These are phyloP conservation scores for Conchocele bisecta DNA, from an alignment of 2,888 invertebrate genomes.

Conservation along the genomic window DNA sequence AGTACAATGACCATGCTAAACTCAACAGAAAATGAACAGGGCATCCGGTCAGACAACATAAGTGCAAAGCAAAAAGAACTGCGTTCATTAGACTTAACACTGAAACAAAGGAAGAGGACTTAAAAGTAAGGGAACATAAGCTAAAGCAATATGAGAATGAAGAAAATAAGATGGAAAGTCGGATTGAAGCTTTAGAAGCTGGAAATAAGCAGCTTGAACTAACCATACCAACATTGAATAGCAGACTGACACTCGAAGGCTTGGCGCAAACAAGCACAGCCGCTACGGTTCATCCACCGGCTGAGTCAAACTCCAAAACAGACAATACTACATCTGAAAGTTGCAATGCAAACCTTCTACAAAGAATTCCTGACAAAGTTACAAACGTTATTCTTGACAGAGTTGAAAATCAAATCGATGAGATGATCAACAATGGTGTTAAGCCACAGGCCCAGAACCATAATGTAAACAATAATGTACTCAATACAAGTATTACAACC, in stretches of 20 bases:
- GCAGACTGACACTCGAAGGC: no score
- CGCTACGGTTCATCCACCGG: no score
- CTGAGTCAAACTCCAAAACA: no score
- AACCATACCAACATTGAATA: constrained; percentile 1
- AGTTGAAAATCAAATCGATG: constrained; percentile 7
- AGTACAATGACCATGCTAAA: no score
- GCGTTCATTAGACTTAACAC: not conserved
- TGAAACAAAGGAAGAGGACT: not conserved
- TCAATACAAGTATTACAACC: no score
- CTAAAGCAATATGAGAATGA: constrained; percentile 1
- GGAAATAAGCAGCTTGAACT: constrained; percentile 9
- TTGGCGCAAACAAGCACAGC: no score
- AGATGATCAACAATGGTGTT: not conserved
- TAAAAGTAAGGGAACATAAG: constrained; percentile 1
- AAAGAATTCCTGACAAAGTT: not conserved
- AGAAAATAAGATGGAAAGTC: not conserved
- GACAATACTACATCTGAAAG: no score
- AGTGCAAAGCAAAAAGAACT: not conserved
- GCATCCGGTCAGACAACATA: no score
- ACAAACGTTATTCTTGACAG: not conserved
- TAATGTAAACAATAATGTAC: no score
- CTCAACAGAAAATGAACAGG: no score
- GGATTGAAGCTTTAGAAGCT: constrained; percentile 4
- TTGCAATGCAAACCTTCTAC: not conserved
- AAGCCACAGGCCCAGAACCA: not conserved